Percentiles rank a stretch among this genome's conserved stretches.
These are phyloP conservation scores for Aeoliscus strigatus DNA, from an alignment of 2,797 vertebrate genomes.

Conservation along the genomic window DNA sequence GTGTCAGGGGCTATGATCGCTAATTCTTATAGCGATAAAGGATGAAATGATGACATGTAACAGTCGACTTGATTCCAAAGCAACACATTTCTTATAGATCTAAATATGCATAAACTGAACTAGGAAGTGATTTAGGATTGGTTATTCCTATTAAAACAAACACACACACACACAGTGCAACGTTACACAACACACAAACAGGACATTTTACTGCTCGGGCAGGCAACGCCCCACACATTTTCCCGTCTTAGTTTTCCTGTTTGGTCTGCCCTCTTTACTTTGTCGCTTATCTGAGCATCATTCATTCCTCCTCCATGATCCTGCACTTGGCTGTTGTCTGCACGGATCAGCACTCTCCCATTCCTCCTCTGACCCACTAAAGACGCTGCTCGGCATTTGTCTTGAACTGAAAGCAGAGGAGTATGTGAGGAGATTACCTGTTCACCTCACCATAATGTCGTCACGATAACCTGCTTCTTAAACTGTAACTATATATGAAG, in stretches of 20 bases:
- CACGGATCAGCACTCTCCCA: constrained; percentile 62
- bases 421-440: constrained; percentile 33
- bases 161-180: background rate
- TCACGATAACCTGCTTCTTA: background rate
- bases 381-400: constrained; percentile 63
- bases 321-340: constrained; percentile 69
- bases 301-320: constrained; percentile 77
- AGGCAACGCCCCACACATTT: constrained; percentile 65
- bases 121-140: too few species aligned
- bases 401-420: constrained; percentile 35
- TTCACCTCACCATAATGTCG: constrained; percentile 28
- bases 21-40: too few species aligned
- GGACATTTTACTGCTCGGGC: constrained; percentile 53
- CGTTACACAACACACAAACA: constrained; percentile 32
- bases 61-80: too few species aligned
- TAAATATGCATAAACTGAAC: too few species aligned
- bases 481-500: background rate
- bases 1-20: too few species aligned
- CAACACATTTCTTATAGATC: too few species aligned
- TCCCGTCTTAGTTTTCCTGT: constrained; percentile 75
- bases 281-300: constrained; percentile 76
- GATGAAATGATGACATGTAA: too few species aligned
- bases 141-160: too few species aligned
- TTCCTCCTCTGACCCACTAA: constrained; percentile 43
- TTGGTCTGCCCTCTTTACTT: constrained; percentile 79